Percentiles rank a stretch among this genome's conserved stretches.
phyloP scores from a whole-genome alignment of 1,140 invertebrate species.

The Berghia stephanieae region DNA sequence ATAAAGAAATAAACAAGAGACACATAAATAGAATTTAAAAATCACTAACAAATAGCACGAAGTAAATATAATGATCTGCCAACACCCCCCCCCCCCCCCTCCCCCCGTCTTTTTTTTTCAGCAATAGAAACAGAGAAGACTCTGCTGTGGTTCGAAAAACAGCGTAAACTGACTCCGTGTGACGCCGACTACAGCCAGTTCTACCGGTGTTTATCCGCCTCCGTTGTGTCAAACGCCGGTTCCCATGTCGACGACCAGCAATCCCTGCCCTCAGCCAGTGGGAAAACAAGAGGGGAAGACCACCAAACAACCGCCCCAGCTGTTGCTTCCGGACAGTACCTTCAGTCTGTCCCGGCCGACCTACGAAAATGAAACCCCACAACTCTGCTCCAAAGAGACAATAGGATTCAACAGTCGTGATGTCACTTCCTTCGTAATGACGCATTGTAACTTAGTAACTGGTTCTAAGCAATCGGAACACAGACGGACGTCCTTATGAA shows the following conservation, averaged over 20 bases:
- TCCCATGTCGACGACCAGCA: background rate
- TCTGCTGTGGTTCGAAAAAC: conserved; percentile 17
- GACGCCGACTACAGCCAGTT: conserved; percentile 18
- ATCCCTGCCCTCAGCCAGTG: too few species aligned
- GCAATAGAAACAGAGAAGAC: conserved; percentile 21
- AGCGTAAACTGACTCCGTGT: background rate
- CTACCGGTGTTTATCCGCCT: conserved; percentile 7
- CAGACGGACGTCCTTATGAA: too few species aligned
- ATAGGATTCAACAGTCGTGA: too few species aligned
- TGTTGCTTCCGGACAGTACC: too few species aligned
- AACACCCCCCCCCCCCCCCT: background rate
- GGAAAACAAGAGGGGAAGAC: too few species aligned
- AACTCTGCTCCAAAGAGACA: too few species aligned
- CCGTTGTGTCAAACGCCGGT: background rate
- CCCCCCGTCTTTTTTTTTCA: background rate
- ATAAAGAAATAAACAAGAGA: background rate
- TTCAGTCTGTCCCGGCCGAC: too few species aligned
- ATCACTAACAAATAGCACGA: background rate
- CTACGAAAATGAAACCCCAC: too few species aligned
- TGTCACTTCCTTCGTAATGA: too few species aligned
- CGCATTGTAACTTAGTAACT: too few species aligned
- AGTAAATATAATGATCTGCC: background rate
- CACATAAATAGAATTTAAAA: background rate
- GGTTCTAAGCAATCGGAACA: too few species aligned
- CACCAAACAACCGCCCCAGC: too few species aligned